Percentiles rank a stretch among this genome's conserved stretches.
Conservation (phyloP, 2,888 invertebrate genomes). For the Watsonalla cultraria region DNA sequence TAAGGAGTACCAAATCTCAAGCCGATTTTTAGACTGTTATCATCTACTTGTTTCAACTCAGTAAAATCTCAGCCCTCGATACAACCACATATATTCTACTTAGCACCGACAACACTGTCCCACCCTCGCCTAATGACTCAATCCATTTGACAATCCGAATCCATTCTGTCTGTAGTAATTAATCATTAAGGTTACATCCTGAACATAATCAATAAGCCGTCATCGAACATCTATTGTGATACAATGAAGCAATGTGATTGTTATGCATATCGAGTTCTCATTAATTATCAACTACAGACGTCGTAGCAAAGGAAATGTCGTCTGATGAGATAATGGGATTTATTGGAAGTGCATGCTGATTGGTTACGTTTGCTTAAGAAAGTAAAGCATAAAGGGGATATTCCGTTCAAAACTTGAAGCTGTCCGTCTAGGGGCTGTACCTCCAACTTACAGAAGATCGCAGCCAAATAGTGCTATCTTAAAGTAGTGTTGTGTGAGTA, state of each 20-base stretch:
- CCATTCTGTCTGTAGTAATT: constrained; percentile 19
- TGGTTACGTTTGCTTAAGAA: too few relatives aligned
- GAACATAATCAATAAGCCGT: constrained; percentile 34
- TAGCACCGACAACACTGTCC: background rate
- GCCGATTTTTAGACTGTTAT: too few relatives aligned
- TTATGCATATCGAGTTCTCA: background rate
- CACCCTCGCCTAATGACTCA: constrained; percentile 4
- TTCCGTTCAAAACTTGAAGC: too few relatives aligned
- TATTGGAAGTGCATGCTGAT: background rate
- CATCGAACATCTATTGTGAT: constrained; percentile 19
- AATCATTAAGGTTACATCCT: constrained; percentile 27
- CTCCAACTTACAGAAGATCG: too few relatives aligned
- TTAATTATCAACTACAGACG: background rate
- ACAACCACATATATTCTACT: constrained; percentile 1
- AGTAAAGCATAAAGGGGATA: too few relatives aligned
- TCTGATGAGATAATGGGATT: background rate
- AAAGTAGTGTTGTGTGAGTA: too few relatives aligned
- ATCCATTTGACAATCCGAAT: constrained; percentile 5
- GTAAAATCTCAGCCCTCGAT: constrained; percentile 5
- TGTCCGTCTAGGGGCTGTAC: too few relatives aligned
- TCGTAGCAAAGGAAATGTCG: background rate
- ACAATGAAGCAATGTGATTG: constrained; percentile 3
- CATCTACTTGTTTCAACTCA: constrained; percentile 7
- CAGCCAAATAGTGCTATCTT: too few relatives aligned
- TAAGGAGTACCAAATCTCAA: too few relatives aligned